These are phyloP conservation scores for Kryptopterus vitreolus DNA, from an alignment of 2,797 vertebrate species.

Conservation along the genomic window DNA sequence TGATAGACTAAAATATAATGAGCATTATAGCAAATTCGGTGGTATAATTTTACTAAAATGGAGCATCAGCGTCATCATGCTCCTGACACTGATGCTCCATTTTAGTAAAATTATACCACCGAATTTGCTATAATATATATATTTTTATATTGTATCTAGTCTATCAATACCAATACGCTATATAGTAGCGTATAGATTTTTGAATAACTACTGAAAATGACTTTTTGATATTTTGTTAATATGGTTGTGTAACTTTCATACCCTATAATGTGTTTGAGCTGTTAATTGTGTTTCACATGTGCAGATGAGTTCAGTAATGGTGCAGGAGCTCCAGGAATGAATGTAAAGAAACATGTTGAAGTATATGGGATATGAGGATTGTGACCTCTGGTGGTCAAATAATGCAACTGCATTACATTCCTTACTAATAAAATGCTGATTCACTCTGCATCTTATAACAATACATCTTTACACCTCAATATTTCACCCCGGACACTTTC, in stretches of 20 bases:
- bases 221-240: not conserved
- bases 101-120: not conserved
- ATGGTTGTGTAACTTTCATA: no score
- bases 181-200: not conserved
- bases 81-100: not conserved
- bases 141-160: not conserved
- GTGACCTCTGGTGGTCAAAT: slow-evolving; percentile 2
- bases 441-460: not conserved
- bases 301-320: not conserved
- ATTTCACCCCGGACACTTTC: not conserved
- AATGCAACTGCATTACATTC: not conserved
- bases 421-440: not conserved
- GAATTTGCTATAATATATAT: not conserved
- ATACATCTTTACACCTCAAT: not conserved
- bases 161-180: not conserved
- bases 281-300: not conserved
- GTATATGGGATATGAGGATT: slow-evolving; percentile 38
- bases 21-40: not conserved
- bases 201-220: not conserved
- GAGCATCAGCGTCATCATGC: not conserved
- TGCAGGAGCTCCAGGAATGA: not conserved
- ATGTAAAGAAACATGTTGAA: no score
- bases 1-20: not conserved
- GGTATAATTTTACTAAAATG: not conserved
- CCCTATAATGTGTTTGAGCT: not conserved